Evolutionary conservation across 2,113 vertebrate genomes (phyloP).

Genomic region (Podiceps cristatus): DNA sequence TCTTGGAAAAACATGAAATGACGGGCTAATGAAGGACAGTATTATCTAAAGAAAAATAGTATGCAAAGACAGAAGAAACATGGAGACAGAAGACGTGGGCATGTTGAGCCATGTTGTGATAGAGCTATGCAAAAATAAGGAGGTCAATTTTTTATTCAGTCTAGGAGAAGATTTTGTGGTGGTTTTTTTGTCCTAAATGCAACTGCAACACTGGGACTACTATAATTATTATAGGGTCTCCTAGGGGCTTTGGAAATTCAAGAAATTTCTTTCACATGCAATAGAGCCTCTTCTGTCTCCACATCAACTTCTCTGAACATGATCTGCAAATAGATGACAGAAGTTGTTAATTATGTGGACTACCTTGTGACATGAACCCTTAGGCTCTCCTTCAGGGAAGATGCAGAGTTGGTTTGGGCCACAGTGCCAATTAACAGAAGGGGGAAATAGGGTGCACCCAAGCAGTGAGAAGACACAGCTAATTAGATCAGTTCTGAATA

Average conservation of each 20-base stretch:
- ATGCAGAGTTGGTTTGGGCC: neutral
- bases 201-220: neutral
- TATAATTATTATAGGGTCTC: neutral
- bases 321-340: neutral
- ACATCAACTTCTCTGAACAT: neutral
- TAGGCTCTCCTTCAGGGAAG: neutral
- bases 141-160: neutral
- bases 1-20: neutral
- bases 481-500: neutral
- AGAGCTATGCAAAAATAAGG: neutral
- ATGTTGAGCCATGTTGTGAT: neutral
- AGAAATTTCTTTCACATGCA: neutral
- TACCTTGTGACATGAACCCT: neutral
- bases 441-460: neutral
- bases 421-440: neutral
- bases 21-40: neutral
- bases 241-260: neutral
- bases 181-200: neutral
- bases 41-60: neutral
- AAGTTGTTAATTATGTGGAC: neutral
- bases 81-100: neutral
- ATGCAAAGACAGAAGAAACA: neutral
- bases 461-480: neutral
- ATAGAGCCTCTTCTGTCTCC: neutral
- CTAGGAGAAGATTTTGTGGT: neutral